A percentile compares a stretch with the other conserved stretches of the same genome.
Conservation (phyloP, 2,888 invertebrate species). For the Eustalomyia histrio region DNA sequence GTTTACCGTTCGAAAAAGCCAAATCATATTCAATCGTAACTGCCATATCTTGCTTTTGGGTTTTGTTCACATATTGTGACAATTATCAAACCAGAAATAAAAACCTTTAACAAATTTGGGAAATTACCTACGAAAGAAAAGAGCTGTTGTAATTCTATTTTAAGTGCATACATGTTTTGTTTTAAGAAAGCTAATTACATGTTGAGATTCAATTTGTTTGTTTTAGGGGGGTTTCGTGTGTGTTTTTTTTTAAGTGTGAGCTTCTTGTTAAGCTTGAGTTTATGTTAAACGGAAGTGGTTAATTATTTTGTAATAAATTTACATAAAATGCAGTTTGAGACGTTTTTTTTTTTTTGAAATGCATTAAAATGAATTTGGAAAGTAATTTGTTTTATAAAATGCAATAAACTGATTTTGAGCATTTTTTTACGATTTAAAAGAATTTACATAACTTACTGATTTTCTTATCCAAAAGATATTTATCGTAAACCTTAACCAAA, state of each 20-base stretch:
- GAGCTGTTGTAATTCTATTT: slow-evolving; percentile 57
- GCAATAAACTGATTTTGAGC: too few species aligned
- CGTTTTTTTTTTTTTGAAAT: not conserved
- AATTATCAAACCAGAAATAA: slow-evolving; percentile 28
- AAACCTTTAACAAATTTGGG: slow-evolving; percentile 18
- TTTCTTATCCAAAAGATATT: too few species aligned
- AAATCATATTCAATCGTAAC: slow-evolving; percentile 33
- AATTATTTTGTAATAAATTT: slow-evolving; percentile 55
- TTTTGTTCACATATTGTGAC: slow-evolving; percentile 51
- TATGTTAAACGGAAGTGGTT: slow-evolving; percentile 50
- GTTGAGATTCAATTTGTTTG: slow-evolving; percentile 35
- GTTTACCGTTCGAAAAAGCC: slow-evolving; percentile 12
- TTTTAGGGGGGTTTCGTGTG: slow-evolving; percentile 5
- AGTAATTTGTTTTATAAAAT: too few species aligned
- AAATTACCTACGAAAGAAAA: slow-evolving; percentile 33
- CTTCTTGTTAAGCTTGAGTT: slow-evolving; percentile 17
- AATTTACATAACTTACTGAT: too few species aligned
- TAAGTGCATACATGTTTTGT: slow-evolving; percentile 54
- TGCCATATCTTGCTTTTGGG: slow-evolving; percentile 9
- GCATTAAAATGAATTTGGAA: not conserved
- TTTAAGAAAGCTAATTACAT: slow-evolving; percentile 63
- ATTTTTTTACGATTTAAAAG: too few species aligned
- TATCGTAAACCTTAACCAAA: too few species aligned
- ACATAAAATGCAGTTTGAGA: slow-evolving; percentile 42
- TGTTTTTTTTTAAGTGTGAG: slow-evolving; percentile 19